Evolutionary conservation across 2,888 invertebrate genomes (phyloP).

Genomic region (Hydraecia micacea): DNA sequence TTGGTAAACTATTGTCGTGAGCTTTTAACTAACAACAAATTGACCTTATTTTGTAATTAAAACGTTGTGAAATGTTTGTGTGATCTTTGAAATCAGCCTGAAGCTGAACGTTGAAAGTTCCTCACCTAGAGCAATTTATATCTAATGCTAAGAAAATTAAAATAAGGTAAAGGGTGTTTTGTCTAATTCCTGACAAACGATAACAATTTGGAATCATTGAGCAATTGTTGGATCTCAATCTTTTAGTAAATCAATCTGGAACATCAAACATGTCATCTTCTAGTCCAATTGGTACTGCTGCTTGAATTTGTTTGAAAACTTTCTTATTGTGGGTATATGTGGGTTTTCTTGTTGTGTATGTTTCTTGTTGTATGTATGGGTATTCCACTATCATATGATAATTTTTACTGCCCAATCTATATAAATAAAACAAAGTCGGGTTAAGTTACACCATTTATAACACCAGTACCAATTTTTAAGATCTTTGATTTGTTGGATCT

Average conservation of each 20-base stretch:
- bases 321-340: neutral
- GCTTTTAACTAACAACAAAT: constrained; percentile 29
- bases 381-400: neutral
- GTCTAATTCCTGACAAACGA: neutral
- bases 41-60: neutral
- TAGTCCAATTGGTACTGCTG: neutral
- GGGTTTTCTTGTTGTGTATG: too few species aligned
- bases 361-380: too few species aligned
- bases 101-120: neutral
- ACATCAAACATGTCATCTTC: constrained; percentile 7
- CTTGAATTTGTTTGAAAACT: constrained; percentile 7
- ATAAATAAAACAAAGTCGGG: too few species aligned
- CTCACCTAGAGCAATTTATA: neutral
- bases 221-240: neutral
- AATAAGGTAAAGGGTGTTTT: neutral
- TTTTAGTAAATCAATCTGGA: constrained; percentile 9
- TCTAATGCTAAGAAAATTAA: neutral
- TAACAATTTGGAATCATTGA: neutral
- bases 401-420: neutral
- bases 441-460: too few species aligned
- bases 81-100: neutral
- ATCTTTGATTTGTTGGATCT: too few species aligned
- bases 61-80: neutral
- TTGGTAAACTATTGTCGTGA: constrained; percentile 12
- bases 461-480: too few species aligned